phyloP scores from a whole-genome alignment of 23 tunicate genomes.

The Botrylloides violaceus region DNA sequence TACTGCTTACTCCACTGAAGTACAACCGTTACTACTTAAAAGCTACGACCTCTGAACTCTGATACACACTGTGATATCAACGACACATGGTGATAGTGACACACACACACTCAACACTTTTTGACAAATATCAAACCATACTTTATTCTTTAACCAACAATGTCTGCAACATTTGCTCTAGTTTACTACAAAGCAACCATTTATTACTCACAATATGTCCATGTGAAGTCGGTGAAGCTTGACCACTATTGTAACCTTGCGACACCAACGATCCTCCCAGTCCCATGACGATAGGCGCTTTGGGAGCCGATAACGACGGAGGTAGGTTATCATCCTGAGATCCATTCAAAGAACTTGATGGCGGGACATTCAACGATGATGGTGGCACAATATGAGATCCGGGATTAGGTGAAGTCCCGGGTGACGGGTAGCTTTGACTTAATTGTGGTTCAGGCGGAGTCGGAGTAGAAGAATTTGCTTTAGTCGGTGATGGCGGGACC shows the following conservation, averaged over 20 bases:
- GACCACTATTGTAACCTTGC: not conserved
- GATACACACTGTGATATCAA: too few relatives aligned
- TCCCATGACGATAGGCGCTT: constrained; percentile 23
- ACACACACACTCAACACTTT: too few relatives aligned
- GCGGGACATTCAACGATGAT: constrained; percentile 7
- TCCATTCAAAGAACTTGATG: not conserved
- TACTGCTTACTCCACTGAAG: too few relatives aligned
- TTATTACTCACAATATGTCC: constrained; percentile 19
- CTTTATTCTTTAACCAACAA: too few relatives aligned
- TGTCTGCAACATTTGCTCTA: too few relatives aligned
- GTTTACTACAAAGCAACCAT: constrained; percentile 2
- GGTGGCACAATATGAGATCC: too few relatives aligned
- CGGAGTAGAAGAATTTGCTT: constrained; percentile 14
- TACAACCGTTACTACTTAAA: too few relatives aligned
- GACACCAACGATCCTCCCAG: constrained; percentile 22
- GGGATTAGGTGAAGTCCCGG: not conserved
- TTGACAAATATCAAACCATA: too few relatives aligned
- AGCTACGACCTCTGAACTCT: too few relatives aligned
- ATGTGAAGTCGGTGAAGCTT: not conserved
- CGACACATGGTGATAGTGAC: too few relatives aligned
- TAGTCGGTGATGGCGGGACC: constrained; percentile 16
- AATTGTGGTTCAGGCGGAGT: constrained; percentile 41
- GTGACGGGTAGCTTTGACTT: constrained; percentile 1
- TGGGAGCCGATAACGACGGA: constrained; percentile 15
- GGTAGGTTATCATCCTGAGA: constrained; percentile 3